These are phyloP conservation scores for Sphaerodactylus townsendi DNA, from an alignment of 2,113 vertebrate genomes.

Conservation along the genomic window DNA sequence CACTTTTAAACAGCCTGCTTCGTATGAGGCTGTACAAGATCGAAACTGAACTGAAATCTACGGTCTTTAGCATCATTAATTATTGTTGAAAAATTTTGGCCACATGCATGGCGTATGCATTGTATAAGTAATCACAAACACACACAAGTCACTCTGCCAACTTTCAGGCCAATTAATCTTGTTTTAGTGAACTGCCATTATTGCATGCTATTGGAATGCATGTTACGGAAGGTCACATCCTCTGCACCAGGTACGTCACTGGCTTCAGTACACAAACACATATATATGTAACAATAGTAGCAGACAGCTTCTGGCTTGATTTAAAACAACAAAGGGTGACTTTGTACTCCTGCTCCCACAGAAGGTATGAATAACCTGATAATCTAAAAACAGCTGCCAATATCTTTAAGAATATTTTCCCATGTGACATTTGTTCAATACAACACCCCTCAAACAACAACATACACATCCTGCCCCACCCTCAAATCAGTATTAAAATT, in stretches of 20 bases:
- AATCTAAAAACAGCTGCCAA: conserved; percentile 38
- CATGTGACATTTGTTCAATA: conserved; percentile 2
- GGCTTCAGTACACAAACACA: background rate
- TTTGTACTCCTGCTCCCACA: conserved; percentile 21
- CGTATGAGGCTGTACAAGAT: background rate
- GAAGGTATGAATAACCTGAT: conserved; percentile 17
- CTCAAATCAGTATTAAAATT: too few relatives aligned
- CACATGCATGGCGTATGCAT: background rate
- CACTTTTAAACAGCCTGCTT: background rate
- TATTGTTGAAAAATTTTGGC: conserved; percentile 20
- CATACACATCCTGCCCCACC: too few relatives aligned
- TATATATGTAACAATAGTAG: conserved; percentile 21
- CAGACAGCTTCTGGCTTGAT: background rate
- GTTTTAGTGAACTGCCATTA: conserved; percentile 54
- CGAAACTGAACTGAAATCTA: background rate
- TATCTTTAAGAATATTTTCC: background rate
- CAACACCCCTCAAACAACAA: too few relatives aligned
- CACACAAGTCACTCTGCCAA: conserved; percentile 32
- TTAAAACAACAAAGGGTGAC: conserved; percentile 43
- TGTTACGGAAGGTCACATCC: conserved; percentile 41
- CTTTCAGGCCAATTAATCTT: conserved; percentile 48
- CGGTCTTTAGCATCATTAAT: conserved; percentile 1
- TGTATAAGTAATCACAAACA: conserved; percentile 9
- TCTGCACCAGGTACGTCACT: conserved; percentile 2
- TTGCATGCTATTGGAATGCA: conserved; percentile 50